Evolutionary conservation across 2,888 invertebrate species (phyloP).

Genomic region (Stenodera caucasica): DNA sequence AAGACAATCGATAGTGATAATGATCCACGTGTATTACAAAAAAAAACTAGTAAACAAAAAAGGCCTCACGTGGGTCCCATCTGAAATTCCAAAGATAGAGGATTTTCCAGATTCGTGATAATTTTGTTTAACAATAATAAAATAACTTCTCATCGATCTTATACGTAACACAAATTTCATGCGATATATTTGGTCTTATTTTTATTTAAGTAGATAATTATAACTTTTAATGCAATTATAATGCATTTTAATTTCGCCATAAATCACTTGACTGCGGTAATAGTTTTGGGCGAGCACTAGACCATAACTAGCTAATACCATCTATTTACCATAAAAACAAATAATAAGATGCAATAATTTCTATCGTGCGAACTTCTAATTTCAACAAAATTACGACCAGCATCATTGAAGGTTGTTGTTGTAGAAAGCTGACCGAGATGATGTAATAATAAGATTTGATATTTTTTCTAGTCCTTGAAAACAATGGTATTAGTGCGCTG

Average conservation of each 20-base stretch:
- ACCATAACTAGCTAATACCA: neutral
- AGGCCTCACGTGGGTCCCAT: neutral
- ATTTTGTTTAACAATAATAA: too few species aligned
- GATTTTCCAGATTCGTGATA: too few species aligned
- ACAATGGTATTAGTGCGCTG: neutral
- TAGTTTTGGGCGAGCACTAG: neutral
- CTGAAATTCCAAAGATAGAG: too few species aligned
- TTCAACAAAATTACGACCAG: neutral
- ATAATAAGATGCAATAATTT: too few species aligned
- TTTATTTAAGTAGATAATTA: too few species aligned
- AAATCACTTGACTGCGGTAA: neutral
- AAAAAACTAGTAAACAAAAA: neutral
- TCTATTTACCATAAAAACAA: neutral
- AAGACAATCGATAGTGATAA: neutral
- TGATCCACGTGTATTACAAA: neutral
- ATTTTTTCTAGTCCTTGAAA: neutral
- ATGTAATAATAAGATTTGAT: neutral
- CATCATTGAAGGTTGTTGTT: slow-evolving; percentile 2
- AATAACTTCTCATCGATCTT: too few species aligned
- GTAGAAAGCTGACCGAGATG: slow-evolving; percentile 3
- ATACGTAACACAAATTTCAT: too few species aligned
- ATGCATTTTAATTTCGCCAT: slow-evolving; percentile 1
- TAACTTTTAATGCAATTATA: neutral
- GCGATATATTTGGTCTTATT: too few species aligned
- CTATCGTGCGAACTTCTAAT: too few species aligned